Percentiles rank a stretch among this genome's conserved stretches.
Conservation (phyloP, 35 echinoderm and acorn worm species). For the Strongylocentrotus purpuratus region DNA sequence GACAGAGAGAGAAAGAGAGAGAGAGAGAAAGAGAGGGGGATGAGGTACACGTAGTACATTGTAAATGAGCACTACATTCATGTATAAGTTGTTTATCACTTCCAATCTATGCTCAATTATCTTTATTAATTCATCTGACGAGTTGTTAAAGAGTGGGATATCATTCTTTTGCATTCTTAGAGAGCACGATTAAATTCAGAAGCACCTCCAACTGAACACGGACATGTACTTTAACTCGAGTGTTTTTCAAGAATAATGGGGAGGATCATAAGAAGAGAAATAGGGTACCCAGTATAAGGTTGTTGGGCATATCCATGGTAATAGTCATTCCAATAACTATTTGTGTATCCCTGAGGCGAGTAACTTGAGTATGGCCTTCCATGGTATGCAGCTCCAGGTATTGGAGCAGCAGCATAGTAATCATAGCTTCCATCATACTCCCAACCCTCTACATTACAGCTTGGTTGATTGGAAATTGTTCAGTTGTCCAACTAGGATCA, state of each 20-base stretch:
- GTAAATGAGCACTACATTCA: too few relatives aligned
- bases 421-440: background rate
- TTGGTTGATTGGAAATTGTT: background rate
- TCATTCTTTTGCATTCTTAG: too few relatives aligned
- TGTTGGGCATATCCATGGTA: background rate
- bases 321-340: background rate
- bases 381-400: background rate
- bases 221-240: background rate
- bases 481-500: background rate
- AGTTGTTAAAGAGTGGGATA: too few relatives aligned
- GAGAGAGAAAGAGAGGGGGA: too few relatives aligned
- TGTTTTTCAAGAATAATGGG: background rate
- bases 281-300: background rate
- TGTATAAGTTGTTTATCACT: too few relatives aligned
- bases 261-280: background rate
- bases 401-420: background rate
- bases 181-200: too few relatives aligned
- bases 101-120: too few relatives aligned
- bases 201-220: too few relatives aligned
- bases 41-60: too few relatives aligned
- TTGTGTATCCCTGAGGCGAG: background rate
- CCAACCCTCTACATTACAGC: background rate
- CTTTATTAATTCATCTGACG: too few relatives aligned
- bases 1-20: too few relatives aligned
- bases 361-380: background rate